These are phyloP conservation scores for Drosophila kanapiae DNA, from an alignment of 1,140 invertebrate species.

Conservation along the genomic window DNA sequence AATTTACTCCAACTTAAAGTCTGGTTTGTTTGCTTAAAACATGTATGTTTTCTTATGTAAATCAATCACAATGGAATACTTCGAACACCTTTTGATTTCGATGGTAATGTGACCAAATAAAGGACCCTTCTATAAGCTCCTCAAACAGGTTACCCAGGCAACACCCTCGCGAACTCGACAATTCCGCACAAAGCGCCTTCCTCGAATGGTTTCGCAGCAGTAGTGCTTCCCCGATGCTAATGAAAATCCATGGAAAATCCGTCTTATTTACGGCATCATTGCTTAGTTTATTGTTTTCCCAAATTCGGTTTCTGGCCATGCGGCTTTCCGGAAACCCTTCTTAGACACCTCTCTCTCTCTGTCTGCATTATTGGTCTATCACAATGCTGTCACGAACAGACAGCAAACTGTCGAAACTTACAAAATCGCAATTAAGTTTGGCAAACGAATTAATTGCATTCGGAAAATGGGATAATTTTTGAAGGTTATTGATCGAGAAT, in stretches of 20 bases:
- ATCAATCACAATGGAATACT: background rate
- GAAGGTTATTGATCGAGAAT: background rate
- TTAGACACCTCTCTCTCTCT: background rate
- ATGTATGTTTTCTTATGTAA: background rate
- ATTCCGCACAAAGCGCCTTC: constrained; percentile 12
- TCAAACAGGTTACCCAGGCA: background rate
- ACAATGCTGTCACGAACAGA: background rate
- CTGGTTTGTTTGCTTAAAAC: background rate
- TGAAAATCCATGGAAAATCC: constrained; percentile 54
- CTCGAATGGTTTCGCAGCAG: constrained; percentile 86
- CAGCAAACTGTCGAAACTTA: background rate
- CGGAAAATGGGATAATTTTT: background rate
- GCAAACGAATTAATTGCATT: background rate
- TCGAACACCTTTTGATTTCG: background rate
- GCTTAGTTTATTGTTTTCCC: constrained; percentile 89
- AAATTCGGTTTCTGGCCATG: constrained; percentile 59
- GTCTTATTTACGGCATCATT: constrained; percentile 93
- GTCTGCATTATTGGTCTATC: background rate
- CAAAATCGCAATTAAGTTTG: background rate
- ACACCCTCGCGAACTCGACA: background rate
- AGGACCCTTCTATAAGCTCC: background rate
- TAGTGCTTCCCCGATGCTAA: constrained; percentile 91
- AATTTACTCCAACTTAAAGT: background rate
- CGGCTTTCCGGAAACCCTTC: constrained; percentile 59
- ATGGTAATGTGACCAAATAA: background rate